phyloP scores from a whole-genome alignment of 2,797 vertebrate species.

The Tolypeutes matacus region DNA sequence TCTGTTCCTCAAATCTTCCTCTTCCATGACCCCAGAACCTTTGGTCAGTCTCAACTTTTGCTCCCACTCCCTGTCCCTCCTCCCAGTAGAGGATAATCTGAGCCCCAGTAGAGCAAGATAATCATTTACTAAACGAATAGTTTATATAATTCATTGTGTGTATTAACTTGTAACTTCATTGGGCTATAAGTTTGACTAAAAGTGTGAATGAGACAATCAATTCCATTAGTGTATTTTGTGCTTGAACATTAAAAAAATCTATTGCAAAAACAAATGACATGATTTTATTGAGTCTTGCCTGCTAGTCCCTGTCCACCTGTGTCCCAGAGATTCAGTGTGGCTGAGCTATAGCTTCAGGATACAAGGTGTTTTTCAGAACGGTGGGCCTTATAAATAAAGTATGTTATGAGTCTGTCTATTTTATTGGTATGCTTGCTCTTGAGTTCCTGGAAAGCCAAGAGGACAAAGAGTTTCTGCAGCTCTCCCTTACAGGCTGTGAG shows the following conservation, averaged over 20 bases:
- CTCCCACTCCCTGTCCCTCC: neutral
- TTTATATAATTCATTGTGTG: slow-evolving; percentile 22
- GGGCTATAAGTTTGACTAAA: slow-evolving; percentile 45
- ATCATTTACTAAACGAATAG: neutral
- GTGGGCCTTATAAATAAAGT: neutral
- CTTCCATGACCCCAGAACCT: neutral
- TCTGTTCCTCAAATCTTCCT: neutral
- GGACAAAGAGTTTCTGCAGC: neutral
- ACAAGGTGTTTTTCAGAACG: neutral
- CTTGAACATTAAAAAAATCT: neutral
- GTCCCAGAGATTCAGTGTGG: neutral
- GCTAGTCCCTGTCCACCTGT: neutral
- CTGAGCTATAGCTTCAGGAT: slow-evolving; percentile 1
- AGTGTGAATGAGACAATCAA: neutral
- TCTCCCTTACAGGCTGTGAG: neutral
- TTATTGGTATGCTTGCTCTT: neutral
- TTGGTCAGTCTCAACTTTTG: neutral
- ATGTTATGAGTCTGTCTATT: neutral
- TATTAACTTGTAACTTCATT: slow-evolving; percentile 60
- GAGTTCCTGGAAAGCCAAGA: neutral
- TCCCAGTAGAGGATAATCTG: neutral
- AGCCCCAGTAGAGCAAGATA: neutral
- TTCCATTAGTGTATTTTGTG: slow-evolving; percentile 38
- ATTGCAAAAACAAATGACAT: neutral
- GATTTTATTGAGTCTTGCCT: neutral